Conservation (phyloP, 2,113 vertebrate species). For the Cyrtonyx montezumae region DNA sequence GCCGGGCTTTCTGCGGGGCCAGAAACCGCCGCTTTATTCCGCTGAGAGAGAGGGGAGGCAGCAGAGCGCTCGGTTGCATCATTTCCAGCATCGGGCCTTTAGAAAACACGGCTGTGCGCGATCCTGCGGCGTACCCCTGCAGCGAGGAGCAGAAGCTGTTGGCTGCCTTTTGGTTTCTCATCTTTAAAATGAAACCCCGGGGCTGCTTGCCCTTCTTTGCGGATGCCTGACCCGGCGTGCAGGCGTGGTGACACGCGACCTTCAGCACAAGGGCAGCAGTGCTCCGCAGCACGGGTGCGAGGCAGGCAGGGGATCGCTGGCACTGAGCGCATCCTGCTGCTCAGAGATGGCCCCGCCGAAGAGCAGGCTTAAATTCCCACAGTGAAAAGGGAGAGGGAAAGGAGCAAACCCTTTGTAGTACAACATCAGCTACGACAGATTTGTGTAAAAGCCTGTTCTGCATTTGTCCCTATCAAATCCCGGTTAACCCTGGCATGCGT, state of each 20-base stretch:
- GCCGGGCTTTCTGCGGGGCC: neutral
- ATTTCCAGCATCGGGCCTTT: conserved; percentile 7
- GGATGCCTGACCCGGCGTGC: neutral
- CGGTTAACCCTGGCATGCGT: neutral
- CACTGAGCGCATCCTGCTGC: neutral
- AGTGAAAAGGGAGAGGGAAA: neutral
- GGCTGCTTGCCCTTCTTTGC: neutral
- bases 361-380: rapidly evolving
- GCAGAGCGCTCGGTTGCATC: conserved; percentile 41
- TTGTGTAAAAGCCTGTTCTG: neutral
- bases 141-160: neutral
- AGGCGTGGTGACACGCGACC: neutral
- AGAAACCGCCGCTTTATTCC: neutral
- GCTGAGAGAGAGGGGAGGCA: conserved; percentile 32
- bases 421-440: neutral
- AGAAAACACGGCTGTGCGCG: neutral
- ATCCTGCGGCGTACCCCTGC: neutral
- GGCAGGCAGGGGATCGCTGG: neutral
- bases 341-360: neutral
- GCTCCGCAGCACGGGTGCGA: neutral
- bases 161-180: neutral
- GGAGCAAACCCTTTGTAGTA: neutral
- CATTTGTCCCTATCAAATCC: neutral
- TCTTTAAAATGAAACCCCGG: neutral
- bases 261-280: conserved; percentile 41